Evolutionary conservation across 2,888 invertebrate genomes (phyloP).

Genomic region (Nephrocerus scutellatus): DNA sequence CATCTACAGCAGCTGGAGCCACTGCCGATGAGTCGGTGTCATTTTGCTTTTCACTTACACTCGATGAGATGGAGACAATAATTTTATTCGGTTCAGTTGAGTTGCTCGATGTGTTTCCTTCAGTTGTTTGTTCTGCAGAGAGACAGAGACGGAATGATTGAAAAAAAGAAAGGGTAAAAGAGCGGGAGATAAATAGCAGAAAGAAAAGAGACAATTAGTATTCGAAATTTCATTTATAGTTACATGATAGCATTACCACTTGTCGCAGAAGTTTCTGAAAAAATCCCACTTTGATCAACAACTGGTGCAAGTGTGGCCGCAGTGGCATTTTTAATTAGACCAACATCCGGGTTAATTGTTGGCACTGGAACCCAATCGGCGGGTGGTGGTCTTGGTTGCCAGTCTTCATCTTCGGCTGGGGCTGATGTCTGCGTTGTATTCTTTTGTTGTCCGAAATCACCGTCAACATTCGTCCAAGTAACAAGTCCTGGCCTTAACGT

Average conservation of each 20-base stretch:
- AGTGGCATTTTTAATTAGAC: slow-evolving; percentile 31
- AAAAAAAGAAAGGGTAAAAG: no score
- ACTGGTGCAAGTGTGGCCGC: slow-evolving; percentile 12
- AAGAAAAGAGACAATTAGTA: no score
- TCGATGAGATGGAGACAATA: slow-evolving; percentile 37
- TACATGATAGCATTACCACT: background rate
- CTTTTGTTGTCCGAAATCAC: no score
- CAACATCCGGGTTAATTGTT: slow-evolving; percentile 32
- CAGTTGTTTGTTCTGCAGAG: slow-evolving; percentile 12
- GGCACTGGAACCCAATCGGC: slow-evolving; percentile 42
- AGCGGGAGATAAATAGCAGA: no score
- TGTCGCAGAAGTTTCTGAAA: background rate
- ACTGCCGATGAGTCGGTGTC: slow-evolving; percentile 25
- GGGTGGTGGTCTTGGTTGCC: slow-evolving; percentile 35
- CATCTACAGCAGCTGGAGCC: slow-evolving; percentile 19
- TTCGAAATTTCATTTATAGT: background rate
- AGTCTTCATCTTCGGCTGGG: slow-evolving; percentile 35
- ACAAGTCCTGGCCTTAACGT: slow-evolving; percentile 47
- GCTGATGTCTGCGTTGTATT: slow-evolving; percentile 31
- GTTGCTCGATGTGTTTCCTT: slow-evolving; percentile 20
- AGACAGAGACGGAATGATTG: no score
- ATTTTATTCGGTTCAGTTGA: slow-evolving; percentile 32
- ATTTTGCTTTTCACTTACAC: slow-evolving; percentile 31
- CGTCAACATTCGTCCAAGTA: slow-evolving; percentile 52
- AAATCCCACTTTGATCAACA: slow-evolving; percentile 23